Percentiles rank a stretch among this genome's conserved stretches.
These are phyloP conservation scores for Drosophila sulfurigaster DNA, from an alignment of 1,140 invertebrate species.

Conservation along the genomic window DNA sequence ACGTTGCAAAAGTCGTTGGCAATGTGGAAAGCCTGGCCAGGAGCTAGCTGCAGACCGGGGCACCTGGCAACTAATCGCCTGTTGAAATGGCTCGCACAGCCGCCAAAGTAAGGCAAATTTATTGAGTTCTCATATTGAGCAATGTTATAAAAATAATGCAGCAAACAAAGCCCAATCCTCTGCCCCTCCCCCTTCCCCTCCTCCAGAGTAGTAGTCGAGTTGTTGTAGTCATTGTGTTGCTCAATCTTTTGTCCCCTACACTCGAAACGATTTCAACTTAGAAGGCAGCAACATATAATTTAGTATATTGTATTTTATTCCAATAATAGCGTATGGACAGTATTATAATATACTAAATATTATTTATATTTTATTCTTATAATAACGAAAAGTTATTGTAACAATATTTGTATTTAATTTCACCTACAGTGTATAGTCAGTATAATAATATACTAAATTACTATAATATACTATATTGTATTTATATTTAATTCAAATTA, in stretches of 20 bases:
- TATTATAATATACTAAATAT: too few relatives aligned
- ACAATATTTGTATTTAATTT: too few relatives aligned
- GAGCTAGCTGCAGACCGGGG: constrained; percentile 14
- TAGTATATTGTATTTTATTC: too few relatives aligned
- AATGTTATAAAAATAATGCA: constrained; percentile 80
- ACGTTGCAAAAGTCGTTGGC: background rate
- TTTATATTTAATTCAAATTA: too few relatives aligned
- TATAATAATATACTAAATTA: too few relatives aligned
- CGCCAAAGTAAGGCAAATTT: constrained; percentile 67
- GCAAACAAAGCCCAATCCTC: constrained; percentile 50
- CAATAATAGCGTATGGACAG: too few relatives aligned
- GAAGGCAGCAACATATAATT: too few relatives aligned
- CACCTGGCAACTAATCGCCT: constrained; percentile 77
- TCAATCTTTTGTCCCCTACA: constrained; percentile 1
- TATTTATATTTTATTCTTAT: too few relatives aligned
- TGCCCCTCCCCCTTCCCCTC: background rate
- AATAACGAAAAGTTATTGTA: too few relatives aligned
- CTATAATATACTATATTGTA: too few relatives aligned
- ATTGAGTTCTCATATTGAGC: constrained; percentile 83
- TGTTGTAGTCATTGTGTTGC: background rate
- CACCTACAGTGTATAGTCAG: too few relatives aligned
- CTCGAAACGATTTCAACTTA: background rate
- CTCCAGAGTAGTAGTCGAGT: constrained; percentile 17
- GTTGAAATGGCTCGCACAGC: constrained; percentile 70
- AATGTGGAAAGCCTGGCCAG: constrained; percentile 13